Evolutionary conservation across 2,797 vertebrate genomes (phyloP), one percentile per base, ranked within the genome.

Genomic region (Zalophus californianus): DNA sequence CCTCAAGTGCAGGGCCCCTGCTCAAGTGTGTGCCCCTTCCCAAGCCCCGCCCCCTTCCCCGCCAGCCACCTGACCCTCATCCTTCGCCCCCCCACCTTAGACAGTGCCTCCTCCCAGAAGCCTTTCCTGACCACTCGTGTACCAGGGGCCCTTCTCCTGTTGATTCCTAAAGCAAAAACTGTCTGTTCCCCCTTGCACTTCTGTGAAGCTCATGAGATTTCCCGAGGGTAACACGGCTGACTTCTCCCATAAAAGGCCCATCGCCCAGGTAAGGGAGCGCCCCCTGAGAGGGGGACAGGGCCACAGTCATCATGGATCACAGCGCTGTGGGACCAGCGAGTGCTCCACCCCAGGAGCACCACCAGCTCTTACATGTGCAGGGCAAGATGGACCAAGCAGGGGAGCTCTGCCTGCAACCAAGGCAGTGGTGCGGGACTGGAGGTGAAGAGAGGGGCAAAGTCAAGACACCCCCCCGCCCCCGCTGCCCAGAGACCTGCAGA

Each of bases 331-430:
- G 29, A 25, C 58, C 29, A 44, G 41, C 3, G 10, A 75, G 41
- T 3, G 0, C 44, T 60, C 23, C 16, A n/a, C n/a, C 5, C 52
- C 3, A 18, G 62, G 29, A 92, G 64, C 48, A 75, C 27, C 32
- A 20, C 9, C 1, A 32, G 52, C 29, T 88, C 6, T 0, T 18
- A 29, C 0, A 1, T 0, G 27, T 15, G 2, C 41, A 50, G 41
- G 1, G 13, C 64, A 89, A 62, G 72, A 64, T 0, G 1, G 44
- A 60, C 18, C 0, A 21, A 75, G 41, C 66, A 23, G 56, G 48
- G 29, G 29, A 5, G 13, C 32, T 70, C 35, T 77, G 75, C 54
- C 84, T 89, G 66, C 41, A 50, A 78, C 54, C 41, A 2, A 48
- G 6, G 44, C 41, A 56, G 38, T 5, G 56, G 44, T 2, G 0